A percentile compares a stretch with the other conserved stretches of the same genome.
These are phyloP conservation scores for Pogonomyrmex barbatus DNA, from an alignment of 1,140 invertebrate genomes.

Conservation along the genomic window DNA sequence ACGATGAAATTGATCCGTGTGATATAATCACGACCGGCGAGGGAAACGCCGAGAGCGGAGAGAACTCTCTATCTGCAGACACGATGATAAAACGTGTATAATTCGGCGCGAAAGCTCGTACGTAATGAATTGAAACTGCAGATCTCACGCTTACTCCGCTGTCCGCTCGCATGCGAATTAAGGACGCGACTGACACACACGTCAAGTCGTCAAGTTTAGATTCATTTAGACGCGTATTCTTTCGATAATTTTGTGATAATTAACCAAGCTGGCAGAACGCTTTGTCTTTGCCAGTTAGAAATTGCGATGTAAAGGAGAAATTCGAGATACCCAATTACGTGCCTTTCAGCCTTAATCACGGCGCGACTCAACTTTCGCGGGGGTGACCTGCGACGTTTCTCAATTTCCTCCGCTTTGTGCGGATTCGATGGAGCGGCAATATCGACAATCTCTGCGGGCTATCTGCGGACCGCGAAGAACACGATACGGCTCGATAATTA, in stretches of 20 bases:
- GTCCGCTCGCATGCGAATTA: not conserved
- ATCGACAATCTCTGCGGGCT: constrained; percentile 32
- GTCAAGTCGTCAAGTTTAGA: not conserved
- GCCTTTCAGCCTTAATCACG: constrained; percentile 28
- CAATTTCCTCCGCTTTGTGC: constrained; percentile 58
- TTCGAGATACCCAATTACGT: constrained; percentile 31
- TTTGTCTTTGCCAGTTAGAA: constrained; percentile 13
- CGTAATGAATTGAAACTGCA: constrained; percentile 43
- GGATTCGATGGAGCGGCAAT: constrained; percentile 40
- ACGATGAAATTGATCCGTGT: constrained; percentile 43
- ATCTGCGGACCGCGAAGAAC: not conserved
- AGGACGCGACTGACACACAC: not conserved
- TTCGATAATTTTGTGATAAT: constrained; percentile 9
- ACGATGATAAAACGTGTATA: constrained; percentile 43
- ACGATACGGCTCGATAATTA: constrained; percentile 66
- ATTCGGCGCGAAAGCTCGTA: constrained; percentile 45
- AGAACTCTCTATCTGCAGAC: constrained; percentile 23
- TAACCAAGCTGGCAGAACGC: not conserved
- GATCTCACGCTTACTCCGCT: not conserved
- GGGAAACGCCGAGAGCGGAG: not conserved
- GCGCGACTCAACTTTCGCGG: constrained; percentile 19
- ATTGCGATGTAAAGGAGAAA: constrained; percentile 1
- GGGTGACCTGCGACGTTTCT: constrained; percentile 45
- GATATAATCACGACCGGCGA: constrained; percentile 26
- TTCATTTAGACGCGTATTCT: not conserved